Percentiles rank a stretch among this genome's conserved stretches.
phyloP scores from a whole-genome alignment of 2,113 vertebrate genomes.

The Chelonoidis abingdonii region DNA sequence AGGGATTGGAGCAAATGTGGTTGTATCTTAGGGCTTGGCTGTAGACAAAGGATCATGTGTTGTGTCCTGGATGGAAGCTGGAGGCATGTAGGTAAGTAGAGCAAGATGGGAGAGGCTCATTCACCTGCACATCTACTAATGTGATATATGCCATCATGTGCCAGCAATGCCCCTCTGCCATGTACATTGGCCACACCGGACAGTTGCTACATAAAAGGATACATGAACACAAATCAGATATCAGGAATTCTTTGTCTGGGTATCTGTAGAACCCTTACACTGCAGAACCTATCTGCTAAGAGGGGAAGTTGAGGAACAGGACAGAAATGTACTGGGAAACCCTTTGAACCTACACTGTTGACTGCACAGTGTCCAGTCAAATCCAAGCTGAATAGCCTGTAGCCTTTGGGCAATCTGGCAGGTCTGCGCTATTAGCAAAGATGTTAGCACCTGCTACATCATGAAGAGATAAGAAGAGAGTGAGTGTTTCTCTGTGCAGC shows the following conservation, averaged over 20 bases:
- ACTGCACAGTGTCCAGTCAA: neutral
- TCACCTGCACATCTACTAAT: too few species aligned
- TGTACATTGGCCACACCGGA: too few species aligned
- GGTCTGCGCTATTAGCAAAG: neutral
- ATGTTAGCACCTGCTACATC: neutral
- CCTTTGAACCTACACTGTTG: neutral
- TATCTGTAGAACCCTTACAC: constrained; percentile 24
- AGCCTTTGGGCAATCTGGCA: neutral
- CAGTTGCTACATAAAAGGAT: too few species aligned
- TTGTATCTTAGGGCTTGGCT: too few species aligned
- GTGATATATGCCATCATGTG: too few species aligned
- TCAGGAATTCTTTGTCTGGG: neutral
- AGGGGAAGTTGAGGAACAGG: neutral
- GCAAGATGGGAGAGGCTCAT: too few species aligned
- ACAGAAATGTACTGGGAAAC: neutral
- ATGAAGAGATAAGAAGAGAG: neutral
- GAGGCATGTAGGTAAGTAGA: too few species aligned
- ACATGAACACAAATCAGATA: too few species aligned
- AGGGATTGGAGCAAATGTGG: too few species aligned
- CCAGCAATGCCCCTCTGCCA: too few species aligned
- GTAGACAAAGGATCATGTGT: too few species aligned
- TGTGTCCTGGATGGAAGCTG: too few species aligned
- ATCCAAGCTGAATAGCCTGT: neutral
- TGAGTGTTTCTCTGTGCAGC: neutral
- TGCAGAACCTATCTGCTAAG: neutral